Base-by-base conservation (phyloP, 2,888 invertebrate species). In the Oligia fasciuncula region DNA sequence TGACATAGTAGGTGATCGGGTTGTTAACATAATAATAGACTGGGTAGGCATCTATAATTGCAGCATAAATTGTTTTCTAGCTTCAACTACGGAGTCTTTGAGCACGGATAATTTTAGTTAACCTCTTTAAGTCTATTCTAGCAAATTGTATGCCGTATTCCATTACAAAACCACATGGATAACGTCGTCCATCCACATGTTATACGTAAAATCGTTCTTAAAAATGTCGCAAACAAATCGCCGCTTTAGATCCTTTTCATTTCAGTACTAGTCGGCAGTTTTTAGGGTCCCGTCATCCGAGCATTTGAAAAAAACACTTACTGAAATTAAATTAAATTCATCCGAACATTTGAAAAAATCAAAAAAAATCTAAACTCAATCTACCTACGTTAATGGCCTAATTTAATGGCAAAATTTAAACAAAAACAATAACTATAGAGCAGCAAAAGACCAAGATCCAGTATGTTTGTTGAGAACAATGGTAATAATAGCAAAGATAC, bases 141-240 rank as follows among this genome's bases (percentile, higher is more conserved):
- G 13, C 3, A 73, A 73, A 49, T n/a, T 29, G 2, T 17, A 66
- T n/a, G 1, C 1, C 11, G 0, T 80, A 40, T 51, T 54, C 35
- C 3, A 69, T 60, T 73, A 4, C 14, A 29, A 60, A 70, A 60
- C 17, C 35, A 29, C 46, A 69, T n/a, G 74, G 80, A 70, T 88
- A 84, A 74, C 69, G 40, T 68, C n/a, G 82, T 73, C 79, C 74
- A 76, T 77, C 67, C 66, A 82, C 72, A 85, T 80, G 77, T 75
- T 73, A 73, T 57, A 79, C 78, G 29, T 67, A 76, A 81, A 86
- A 84, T 86, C 62, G 63, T 84, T 86, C 85, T 88, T 89, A 82
- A 85, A 84, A 89, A 87, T 87, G 85, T 85, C 81, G 86, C 87
- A 86, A 88, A 86, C 88, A 88, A 90, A 89, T 89, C 85, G 83